Evolutionary conservation across 2,797 vertebrate species (phyloP).

Genomic region (Arnoldichthys spilopterus): DNA sequence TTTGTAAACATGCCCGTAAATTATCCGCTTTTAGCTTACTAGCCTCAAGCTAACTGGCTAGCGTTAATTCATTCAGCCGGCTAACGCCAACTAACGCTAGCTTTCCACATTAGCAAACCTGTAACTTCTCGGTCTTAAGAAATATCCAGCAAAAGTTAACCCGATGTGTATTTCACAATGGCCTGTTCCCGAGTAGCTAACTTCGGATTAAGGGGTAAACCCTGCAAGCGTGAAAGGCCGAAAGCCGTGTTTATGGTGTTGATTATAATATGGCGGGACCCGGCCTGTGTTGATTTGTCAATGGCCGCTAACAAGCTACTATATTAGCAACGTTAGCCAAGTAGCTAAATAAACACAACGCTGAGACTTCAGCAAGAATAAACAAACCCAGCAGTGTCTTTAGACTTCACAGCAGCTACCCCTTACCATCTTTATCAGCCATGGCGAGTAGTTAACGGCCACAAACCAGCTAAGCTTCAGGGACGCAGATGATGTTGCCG

Average conservation of each 20-base stretch:
- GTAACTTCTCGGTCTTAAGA: neutral
- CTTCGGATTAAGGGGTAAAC: neutral
- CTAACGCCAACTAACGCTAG: neutral
- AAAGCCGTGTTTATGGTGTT: neutral
- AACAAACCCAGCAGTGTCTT: neutral
- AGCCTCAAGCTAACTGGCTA: neutral
- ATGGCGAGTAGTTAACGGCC: slow-evolving; percentile 47
- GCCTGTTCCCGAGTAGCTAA: neutral
- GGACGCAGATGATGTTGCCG: neutral
- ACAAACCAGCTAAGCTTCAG: slow-evolving; percentile 27
- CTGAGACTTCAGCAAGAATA: neutral
- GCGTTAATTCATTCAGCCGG: slow-evolving; percentile 29
- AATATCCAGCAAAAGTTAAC: neutral
- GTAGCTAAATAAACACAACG: neutral
- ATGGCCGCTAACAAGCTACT: slow-evolving; percentile 26
- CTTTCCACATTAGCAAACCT: neutral
- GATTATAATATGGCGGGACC: slow-evolving; percentile 60
- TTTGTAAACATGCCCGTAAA: neutral
- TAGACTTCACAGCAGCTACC: neutral
- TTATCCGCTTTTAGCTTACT: neutral
- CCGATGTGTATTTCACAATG: neutral
- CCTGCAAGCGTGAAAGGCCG: no score
- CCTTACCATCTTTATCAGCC: slow-evolving; percentile 78
- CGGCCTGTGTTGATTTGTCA: slow-evolving; percentile 55
- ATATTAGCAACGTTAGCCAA: slow-evolving; percentile 27